A percentile compares a stretch with the other conserved stretches of the same genome.
These are phyloP conservation scores for Dermatophagoides farinae DNA, from an alignment of 1,140 invertebrate species.

Conservation along the genomic window DNA sequence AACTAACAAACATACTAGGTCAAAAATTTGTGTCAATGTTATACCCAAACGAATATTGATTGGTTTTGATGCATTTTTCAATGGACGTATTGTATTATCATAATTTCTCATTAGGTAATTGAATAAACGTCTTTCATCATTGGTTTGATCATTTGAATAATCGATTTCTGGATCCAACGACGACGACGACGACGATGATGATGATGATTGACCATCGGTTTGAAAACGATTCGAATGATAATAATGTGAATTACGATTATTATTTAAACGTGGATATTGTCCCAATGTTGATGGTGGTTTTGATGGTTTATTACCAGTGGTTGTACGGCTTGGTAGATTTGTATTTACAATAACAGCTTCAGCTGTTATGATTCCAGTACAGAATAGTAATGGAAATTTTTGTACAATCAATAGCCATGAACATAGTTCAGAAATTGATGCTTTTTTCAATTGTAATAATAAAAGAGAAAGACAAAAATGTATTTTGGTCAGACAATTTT, in stretches of 20 bases:
- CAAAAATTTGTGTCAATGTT: slow-evolving; percentile 38
- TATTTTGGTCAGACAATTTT: too few species aligned
- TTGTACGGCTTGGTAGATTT: background rate
- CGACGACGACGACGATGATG: background rate
- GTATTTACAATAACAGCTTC: background rate
- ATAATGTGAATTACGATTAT: too few species aligned
- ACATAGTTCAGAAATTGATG: too few species aligned
- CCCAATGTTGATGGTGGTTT: background rate
- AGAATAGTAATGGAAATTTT: too few species aligned
- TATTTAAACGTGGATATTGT: background rate
- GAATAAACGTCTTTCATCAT: slow-evolving; percentile 35
- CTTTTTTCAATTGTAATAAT: too few species aligned
- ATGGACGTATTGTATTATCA: slow-evolving; percentile 35
- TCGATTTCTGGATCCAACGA: background rate
- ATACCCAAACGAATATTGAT: slow-evolving; percentile 36
- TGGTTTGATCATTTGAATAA: slow-evolving; percentile 13
- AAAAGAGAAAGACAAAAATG: too few species aligned
- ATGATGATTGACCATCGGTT: background rate
- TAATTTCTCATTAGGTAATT: slow-evolving; percentile 33
- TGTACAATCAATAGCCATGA: too few species aligned
- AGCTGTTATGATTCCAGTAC: too few species aligned
- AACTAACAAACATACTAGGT: slow-evolving; percentile 22
- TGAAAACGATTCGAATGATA: background rate
- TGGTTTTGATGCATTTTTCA: slow-evolving; percentile 32
- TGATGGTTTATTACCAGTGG: background rate